Evolutionary conservation across 2,888 invertebrate genomes (phyloP).

Genomic region (Limulus polyphemus): DNA sequence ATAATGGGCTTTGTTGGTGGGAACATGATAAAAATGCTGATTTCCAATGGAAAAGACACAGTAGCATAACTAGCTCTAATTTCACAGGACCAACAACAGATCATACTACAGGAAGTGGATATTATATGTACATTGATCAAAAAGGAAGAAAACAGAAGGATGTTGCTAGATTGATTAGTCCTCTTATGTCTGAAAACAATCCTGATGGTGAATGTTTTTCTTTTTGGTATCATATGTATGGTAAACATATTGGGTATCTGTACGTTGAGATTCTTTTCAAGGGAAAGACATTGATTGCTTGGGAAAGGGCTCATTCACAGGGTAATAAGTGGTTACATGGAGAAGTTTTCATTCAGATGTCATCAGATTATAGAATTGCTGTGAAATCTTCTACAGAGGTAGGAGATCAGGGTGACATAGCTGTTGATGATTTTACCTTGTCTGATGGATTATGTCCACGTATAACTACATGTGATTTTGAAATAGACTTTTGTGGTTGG

Average conservation of each 20-base stretch:
- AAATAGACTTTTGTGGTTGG: constrained; percentile 23
- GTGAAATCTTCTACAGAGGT: constrained; percentile 4
- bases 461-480: constrained; percentile 20
- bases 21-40: not conserved
- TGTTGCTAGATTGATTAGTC: constrained; percentile 9
- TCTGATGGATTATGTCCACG: constrained; percentile 14
- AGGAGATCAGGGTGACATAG: constrained; percentile 16
- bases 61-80: constrained; percentile 5
- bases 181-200: constrained; percentile 12
- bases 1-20: constrained; percentile 17
- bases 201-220: constrained; percentile 29
- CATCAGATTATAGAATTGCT: constrained; percentile 11
- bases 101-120: constrained; percentile 21
- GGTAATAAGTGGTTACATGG: constrained; percentile 16
- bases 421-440: constrained; percentile 23
- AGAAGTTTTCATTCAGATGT: constrained; percentile 7
- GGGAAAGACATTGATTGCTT: too few relatives aligned
- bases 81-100: constrained; percentile 23
- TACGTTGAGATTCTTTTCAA: not conserved
- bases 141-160: not conserved
- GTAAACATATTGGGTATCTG: constrained; percentile 22
- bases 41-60: constrained; percentile 12
- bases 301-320: not conserved
- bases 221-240: constrained; percentile 36
- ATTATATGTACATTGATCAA: constrained; percentile 14